Percentiles rank a stretch among this genome's conserved stretches.
phyloP scores from a whole-genome alignment of 2,888 invertebrate species.

The Cryptops parisi region DNA sequence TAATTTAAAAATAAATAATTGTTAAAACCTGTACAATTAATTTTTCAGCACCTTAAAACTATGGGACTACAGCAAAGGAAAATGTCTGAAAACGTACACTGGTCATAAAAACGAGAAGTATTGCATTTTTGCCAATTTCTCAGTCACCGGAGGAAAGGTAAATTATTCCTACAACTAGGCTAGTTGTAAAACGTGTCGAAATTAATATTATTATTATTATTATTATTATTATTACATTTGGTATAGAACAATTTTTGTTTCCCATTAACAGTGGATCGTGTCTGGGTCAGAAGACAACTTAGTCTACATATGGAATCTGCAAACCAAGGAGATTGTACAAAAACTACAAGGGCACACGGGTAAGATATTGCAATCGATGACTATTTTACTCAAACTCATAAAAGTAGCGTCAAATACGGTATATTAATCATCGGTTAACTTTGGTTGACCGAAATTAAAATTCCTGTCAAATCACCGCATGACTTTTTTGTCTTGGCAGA shows the following conservation, averaged over 20 bases:
- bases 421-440: too few relatives aligned
- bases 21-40: too few relatives aligned
- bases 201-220: too few relatives aligned
- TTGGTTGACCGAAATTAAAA: neutral
- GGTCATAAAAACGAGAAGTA: slow-evolving; percentile 99
- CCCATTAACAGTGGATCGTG: slow-evolving; percentile 80
- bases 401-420: too few relatives aligned
- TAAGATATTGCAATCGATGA: slow-evolving; percentile 28
- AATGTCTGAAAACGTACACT: slow-evolving; percentile 94
- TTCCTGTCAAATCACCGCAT: neutral
- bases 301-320: slow-evolving; percentile 99
- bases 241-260: slow-evolving; percentile 21
- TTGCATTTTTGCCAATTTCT: slow-evolving; percentile 99
- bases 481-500: slow-evolving; percentile 39
- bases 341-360: slow-evolving; percentile 93
- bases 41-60: slow-evolving; percentile 63
- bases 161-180: too few relatives aligned
- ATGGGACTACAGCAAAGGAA: slow-evolving; percentile 98
- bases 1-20: too few relatives aligned
- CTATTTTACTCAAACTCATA: too few relatives aligned
- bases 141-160: slow-evolving; percentile 98
- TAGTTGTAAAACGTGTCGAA: too few relatives aligned
- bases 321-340: slow-evolving; percentile 98
- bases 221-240: too few relatives aligned
- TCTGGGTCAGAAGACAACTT: slow-evolving; percentile 99